These are phyloP conservation scores for Allygus modestus DNA, from an alignment of 2,888 invertebrate genomes.

Conservation along the genomic window DNA sequence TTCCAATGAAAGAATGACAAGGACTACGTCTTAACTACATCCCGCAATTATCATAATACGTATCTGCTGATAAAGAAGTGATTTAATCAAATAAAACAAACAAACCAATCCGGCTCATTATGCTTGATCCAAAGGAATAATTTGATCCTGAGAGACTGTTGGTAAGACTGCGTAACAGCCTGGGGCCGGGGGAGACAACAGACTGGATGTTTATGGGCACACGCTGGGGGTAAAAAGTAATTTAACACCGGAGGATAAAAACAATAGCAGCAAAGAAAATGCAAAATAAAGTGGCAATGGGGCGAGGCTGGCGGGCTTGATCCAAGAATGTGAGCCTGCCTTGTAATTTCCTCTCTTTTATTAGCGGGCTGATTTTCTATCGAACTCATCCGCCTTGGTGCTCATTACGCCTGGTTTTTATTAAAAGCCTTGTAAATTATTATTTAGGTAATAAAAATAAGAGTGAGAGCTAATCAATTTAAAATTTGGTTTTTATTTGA, in stretches of 20 bases:
- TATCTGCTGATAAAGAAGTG: too few species aligned
- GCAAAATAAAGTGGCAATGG: slow-evolving; percentile 63
- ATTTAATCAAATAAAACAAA: not conserved
- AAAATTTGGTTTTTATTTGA: too few species aligned
- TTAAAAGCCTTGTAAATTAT: not conserved
- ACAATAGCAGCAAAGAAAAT: slow-evolving; percentile 65
- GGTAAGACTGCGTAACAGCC: slow-evolving; percentile 3
- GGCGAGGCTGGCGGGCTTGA: slow-evolving; percentile 1
- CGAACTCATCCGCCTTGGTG: slow-evolving; percentile 36
- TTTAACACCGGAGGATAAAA: slow-evolving; percentile 65
- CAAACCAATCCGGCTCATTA: not conserved
- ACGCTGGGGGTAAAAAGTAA: slow-evolving; percentile 63
- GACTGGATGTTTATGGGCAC: slow-evolving; percentile 42
- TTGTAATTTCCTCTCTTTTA: slow-evolving; percentile 63
- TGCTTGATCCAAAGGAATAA: not conserved
- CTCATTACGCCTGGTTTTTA: slow-evolving; percentile 19
- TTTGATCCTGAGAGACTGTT: not conserved
- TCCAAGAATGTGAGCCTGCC: slow-evolving; percentile 40
- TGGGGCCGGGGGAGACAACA: not conserved
- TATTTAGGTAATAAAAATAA: not conserved
- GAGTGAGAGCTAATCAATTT: too few species aligned
- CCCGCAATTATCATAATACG: too few species aligned
- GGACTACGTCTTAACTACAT: too few species aligned
- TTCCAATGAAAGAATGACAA: too few species aligned
- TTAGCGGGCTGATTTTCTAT: slow-evolving; percentile 62